Evolutionary conservation across 2,888 invertebrate genomes (phyloP).

Genomic region (Noctua pronuba): DNA sequence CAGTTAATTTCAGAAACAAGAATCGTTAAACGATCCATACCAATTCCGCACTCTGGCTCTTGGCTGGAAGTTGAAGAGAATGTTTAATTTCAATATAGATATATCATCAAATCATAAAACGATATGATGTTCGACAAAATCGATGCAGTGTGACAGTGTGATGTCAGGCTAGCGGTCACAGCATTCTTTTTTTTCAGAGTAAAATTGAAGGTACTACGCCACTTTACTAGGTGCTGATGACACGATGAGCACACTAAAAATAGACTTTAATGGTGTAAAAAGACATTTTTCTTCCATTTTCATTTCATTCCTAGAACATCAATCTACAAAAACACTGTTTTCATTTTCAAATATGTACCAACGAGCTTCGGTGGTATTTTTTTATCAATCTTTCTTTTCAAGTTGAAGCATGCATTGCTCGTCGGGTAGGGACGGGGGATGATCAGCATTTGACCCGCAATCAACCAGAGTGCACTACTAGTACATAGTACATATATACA

Average conservation of each 20-base stretch:
- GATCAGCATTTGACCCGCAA: constrained; percentile 74
- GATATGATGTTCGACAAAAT: not conserved
- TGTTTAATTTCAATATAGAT: not conserved
- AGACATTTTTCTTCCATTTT: not conserved
- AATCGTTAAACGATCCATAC: constrained; percentile 8
- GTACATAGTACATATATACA: constrained; percentile 48
- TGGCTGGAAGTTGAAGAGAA: not conserved
- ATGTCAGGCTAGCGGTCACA: not conserved
- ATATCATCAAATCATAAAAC: not conserved
- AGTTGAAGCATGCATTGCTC: constrained; percentile 49
- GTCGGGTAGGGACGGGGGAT: constrained; percentile 15
- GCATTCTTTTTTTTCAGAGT: not conserved
- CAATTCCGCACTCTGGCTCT: not conserved
- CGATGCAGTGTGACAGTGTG: not conserved
- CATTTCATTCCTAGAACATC: not conserved
- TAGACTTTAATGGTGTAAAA: not conserved
- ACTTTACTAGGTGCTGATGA: not conserved
- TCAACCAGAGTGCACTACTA: constrained; percentile 81
- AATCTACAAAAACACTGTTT: not conserved
- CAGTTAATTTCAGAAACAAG: constrained; percentile 17
- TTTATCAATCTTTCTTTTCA: constrained; percentile 16
- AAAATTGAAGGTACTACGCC: not conserved
- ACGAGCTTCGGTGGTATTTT: constrained; percentile 3
- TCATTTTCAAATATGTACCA: not conserved
- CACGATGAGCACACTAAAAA: not conserved